Percentiles rank a stretch among this genome's conserved stretches.
phyloP scores from a whole-genome alignment of 2,113 vertebrate genomes.

The Lagopus leucura region DNA sequence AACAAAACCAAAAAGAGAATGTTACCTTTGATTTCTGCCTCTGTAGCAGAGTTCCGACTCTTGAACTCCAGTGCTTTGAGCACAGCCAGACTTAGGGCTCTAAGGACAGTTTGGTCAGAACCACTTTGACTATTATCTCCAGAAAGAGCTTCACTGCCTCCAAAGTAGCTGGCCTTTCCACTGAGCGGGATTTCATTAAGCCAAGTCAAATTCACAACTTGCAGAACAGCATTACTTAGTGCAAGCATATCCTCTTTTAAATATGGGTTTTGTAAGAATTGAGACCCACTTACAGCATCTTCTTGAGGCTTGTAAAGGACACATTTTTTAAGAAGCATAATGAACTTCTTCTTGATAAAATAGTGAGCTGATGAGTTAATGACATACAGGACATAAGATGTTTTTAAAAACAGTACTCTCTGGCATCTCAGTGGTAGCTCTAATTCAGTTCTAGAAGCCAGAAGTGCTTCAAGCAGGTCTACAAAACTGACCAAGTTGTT shows the following conservation, averaged over 20 bases:
- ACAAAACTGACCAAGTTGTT: slow-evolving; percentile 75
- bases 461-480: slow-evolving; percentile 86
- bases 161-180: slow-evolving; percentile 78
- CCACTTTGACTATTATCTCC: not conserved
- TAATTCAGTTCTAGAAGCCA: slow-evolving; percentile 70
- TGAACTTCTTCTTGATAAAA: slow-evolving; percentile 81
- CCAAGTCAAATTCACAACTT: slow-evolving; percentile 75
- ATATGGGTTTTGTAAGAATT: not conserved
- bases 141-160: slow-evolving; percentile 66
- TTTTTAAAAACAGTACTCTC: slow-evolving; percentile 75
- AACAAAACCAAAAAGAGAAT: not conserved
- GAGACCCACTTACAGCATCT: slow-evolving; percentile 70
- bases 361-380: slow-evolving; percentile 71
- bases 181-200: slow-evolving; percentile 73
- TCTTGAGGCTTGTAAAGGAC: slow-evolving; percentile 84
- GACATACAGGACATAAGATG: slow-evolving; percentile 66
- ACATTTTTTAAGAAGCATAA: slow-evolving; percentile 87
- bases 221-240: slow-evolving; percentile 76
- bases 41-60: slow-evolving; percentile 47
- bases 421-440: slow-evolving; percentile 70
- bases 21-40: slow-evolving; percentile 79
- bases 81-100: slow-evolving; percentile 85
- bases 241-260: slow-evolving; percentile 63
- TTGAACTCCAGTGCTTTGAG: slow-evolving; percentile 88
- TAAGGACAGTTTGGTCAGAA: slow-evolving; percentile 82